Evolutionary conservation across 2,888 invertebrate species (phyloP).

Genomic region (Drosophila paracracens): DNA sequence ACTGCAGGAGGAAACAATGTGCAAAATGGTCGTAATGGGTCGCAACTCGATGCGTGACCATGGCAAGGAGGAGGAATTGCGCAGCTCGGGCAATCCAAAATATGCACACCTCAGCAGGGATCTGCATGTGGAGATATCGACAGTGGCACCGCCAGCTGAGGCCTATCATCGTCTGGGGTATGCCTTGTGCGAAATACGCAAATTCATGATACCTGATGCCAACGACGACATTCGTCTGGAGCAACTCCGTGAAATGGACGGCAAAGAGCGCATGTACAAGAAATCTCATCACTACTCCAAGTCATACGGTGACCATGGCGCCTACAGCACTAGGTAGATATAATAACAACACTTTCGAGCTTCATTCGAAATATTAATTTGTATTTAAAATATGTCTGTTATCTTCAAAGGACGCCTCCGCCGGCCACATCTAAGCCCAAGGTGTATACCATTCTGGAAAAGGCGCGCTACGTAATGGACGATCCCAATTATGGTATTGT

Average conservation of each 20-base stretch:
- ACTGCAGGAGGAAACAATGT: conserved; percentile 97
- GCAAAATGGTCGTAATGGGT: conserved; percentile 97
- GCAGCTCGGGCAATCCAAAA: conserved; percentile 95
- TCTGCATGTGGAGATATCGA: conserved; percentile 95
- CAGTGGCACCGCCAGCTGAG: conserved; percentile 95
- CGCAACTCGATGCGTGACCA: conserved; percentile 97
- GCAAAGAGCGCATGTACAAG: conserved; percentile 83
- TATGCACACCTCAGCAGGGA: conserved; percentile 96
- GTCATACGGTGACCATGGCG: conserved; percentile 78
- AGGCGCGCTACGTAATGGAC: conserved; percentile 93
- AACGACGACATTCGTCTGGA: conserved; percentile 84
- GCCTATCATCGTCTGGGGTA: conserved; percentile 94
- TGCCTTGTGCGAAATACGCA: conserved; percentile 91
- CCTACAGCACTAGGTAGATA: conserved; percentile 78
- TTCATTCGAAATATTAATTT: not conserved
- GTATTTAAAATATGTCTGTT: not conserved
- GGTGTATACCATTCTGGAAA: conserved; percentile 93
- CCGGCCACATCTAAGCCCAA: conserved; percentile 89
- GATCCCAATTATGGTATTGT: conserved; percentile 88
- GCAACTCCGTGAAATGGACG: conserved; percentile 83
- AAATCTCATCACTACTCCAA: conserved; percentile 83
- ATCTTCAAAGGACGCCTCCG: conserved; percentile 79
- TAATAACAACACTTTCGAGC: not conserved
- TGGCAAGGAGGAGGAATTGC: conserved; percentile 96
- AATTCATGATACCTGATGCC: conserved; percentile 91